Evolutionary conservation across 2,888 invertebrate genomes (phyloP).

Genomic region (Tipula vernalis): DNA sequence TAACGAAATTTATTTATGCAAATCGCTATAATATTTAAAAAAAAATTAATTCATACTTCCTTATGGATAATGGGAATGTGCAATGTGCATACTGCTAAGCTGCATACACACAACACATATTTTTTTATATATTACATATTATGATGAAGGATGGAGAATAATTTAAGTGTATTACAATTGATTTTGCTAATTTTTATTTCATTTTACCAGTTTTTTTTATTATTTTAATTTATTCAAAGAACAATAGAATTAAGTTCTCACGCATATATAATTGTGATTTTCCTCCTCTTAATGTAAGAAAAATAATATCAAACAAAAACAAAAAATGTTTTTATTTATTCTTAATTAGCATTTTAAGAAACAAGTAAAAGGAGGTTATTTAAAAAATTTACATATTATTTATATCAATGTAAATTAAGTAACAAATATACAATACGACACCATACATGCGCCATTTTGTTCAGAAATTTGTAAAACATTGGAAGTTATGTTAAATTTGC

Average conservation of each 20-base stretch:
- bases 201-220: not conserved
- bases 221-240: not conserved
- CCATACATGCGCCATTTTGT: not conserved
- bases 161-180: not conserved
- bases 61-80: not conserved
- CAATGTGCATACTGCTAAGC: not conserved
- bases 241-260: slow-evolving; percentile 4
- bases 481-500: not conserved
- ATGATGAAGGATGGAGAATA: not conserved
- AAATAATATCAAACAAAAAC: not conserved
- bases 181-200: not conserved
- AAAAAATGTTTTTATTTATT: not conserved
- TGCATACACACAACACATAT: not conserved
- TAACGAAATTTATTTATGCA: not conserved
- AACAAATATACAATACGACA: not conserved
- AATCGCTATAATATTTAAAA: not conserved
- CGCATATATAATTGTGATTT: not conserved
- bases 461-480: not conserved
- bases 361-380: not conserved
- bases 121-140: not conserved
- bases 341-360: not conserved
- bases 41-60: not conserved
- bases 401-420: not conserved
- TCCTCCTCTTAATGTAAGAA: not conserved
- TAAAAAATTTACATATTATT: not conserved